Evolutionary conservation across 2,797 vertebrate species (phyloP).

Genomic region (Chloroceryle amazona): DNA sequence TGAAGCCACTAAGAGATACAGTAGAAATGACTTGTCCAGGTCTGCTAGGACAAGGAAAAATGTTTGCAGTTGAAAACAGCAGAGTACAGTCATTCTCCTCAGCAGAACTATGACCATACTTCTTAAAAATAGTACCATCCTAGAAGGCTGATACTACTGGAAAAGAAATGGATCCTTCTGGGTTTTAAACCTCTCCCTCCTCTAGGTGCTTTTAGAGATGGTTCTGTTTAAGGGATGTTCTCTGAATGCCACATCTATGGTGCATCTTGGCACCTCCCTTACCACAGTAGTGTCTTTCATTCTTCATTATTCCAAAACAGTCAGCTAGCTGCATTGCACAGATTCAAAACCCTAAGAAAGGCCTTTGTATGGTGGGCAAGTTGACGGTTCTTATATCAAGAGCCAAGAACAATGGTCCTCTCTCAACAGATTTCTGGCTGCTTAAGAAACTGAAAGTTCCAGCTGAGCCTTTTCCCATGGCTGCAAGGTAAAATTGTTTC

Average conservation of each 20-base stretch:
- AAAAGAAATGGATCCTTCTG: neutral
- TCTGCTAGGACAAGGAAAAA: neutral
- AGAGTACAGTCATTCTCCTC: neutral
- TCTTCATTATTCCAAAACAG: neutral
- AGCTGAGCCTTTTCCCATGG: neutral
- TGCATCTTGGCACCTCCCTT: fast-evolving
- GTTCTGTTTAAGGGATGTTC: neutral
- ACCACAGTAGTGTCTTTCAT: neutral
- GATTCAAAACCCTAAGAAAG: neutral
- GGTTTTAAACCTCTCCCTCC: neutral
- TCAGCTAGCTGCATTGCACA: neutral
- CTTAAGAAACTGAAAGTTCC: neutral
- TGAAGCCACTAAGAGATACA: neutral
- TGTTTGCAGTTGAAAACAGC: neutral
- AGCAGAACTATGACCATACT: neutral
- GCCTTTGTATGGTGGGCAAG: neutral
- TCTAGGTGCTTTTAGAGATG: fast-evolving
- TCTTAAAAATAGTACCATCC: neutral
- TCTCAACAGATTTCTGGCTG: neutral
- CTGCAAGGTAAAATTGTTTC: neutral
- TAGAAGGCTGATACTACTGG: neutral
- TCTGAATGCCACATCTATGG: neutral
- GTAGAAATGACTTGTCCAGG: neutral
- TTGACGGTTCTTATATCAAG: neutral
- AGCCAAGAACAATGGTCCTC: neutral